phyloP scores from a whole-genome alignment of 2,888 invertebrate genomes.

The Harpalus rufipes region DNA sequence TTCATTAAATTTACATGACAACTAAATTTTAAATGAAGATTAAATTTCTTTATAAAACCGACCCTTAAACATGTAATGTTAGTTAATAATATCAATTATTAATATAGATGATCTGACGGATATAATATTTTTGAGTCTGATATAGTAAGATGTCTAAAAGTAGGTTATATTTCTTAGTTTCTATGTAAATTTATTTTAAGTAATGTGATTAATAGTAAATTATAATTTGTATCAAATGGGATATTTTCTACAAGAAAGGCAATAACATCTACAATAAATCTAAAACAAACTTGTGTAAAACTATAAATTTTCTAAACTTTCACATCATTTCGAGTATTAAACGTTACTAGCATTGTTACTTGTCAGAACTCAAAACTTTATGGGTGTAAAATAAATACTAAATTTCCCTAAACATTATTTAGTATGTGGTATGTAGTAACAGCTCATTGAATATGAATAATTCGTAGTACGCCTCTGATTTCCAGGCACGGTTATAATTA shows the following conservation, averaged over 20 bases:
- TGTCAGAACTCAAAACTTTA: background rate
- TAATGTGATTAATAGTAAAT: too few relatives aligned
- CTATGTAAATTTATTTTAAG: too few relatives aligned
- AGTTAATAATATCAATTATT: too few relatives aligned
- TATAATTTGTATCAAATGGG: background rate
- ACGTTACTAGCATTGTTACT: background rate
- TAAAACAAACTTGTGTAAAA: background rate
- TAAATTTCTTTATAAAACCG: too few relatives aligned
- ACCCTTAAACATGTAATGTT: too few relatives aligned
- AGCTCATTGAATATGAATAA: background rate
- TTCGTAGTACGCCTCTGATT: background rate
- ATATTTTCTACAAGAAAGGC: background rate
- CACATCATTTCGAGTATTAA: background rate
- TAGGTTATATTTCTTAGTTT: too few relatives aligned
- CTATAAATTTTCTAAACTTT: background rate
- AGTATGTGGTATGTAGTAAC: background rate
- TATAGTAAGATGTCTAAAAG: too few relatives aligned
- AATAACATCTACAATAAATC: background rate
- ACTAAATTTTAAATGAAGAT: too few relatives aligned
- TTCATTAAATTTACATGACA: too few relatives aligned
- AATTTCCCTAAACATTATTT: background rate
- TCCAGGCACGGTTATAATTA: constrained; percentile 68
- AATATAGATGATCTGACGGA: too few relatives aligned
- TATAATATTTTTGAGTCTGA: too few relatives aligned
- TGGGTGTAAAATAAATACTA: background rate